Evolutionary conservation across 2,113 vertebrate species (phyloP), one percentile per base, ranked within the genome.

Genomic region (Trogon surrucura): DNA sequence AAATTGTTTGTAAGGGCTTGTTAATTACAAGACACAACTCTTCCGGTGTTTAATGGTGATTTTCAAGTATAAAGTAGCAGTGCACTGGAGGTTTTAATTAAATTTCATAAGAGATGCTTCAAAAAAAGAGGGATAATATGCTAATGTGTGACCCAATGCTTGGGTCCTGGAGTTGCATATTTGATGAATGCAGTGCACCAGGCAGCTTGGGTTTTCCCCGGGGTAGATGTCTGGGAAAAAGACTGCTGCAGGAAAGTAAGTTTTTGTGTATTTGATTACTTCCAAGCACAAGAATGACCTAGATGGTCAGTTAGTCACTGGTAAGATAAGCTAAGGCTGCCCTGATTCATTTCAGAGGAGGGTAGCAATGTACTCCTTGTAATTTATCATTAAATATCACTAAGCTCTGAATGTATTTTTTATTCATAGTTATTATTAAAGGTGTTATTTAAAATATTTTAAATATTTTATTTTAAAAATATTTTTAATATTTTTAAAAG

Each of bases 1-100:
- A 98, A 96, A 80, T 98, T 91, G 3, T 97, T 96, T 56, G 97
- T 98, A 95, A 98, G 91, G 88, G 14, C 51, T 86, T 50, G 34
- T 50, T 45, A 87, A 57, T 27, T 82, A 64, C 26, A 81, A 56
- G 30, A 50, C 13, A 45, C 27, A 65, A 70, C 32, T 82, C 30
- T 61, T 67, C 45, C 57, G 57, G 32, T 64, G 27, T 57, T 88
- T 92, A 88, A 88, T 36, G 27, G 44, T 50, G 16, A 19, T 70
- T 56, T 78, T 78, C 29, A 64, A 58, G 22, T 61, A 78, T 50
- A 84, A 57, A 78, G 34, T 98, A 98, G 96, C 97, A 98, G 94
- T 62, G 48, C 44, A 80, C n/a, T 58, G 50, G 30, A 77, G 44
- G 51, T 65, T 80, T 67, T 67, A 67, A 84, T 69, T 67, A 77